Conservation (phyloP, 2,888 invertebrate genomes). For the Cosmia trapezina region DNA sequence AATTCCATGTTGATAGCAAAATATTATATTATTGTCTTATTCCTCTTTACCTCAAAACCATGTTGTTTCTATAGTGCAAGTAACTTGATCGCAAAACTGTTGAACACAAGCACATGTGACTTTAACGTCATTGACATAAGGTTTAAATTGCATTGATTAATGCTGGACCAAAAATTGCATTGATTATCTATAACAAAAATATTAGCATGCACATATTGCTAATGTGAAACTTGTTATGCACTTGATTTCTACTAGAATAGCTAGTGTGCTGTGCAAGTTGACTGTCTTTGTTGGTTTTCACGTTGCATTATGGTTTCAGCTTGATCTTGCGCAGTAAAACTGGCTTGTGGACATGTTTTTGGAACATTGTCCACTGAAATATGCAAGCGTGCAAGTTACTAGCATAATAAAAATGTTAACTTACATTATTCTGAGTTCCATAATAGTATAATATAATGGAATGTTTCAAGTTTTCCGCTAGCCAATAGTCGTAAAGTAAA, state of each 20-base stretch:
- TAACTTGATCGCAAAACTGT: conserved; percentile 6
- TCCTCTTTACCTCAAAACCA: not conserved
- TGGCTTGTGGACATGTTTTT: not conserved
- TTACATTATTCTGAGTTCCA: conserved; percentile 24
- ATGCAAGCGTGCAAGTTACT: conserved; percentile 4
- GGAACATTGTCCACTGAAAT: not conserved
- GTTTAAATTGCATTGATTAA: not conserved
- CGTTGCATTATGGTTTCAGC: not conserved
- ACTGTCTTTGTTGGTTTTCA: not conserved
- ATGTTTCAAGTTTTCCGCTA: conserved; percentile 37
- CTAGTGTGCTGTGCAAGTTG: not conserved
- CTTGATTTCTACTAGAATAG: not conserved
- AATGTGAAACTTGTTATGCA: not conserved
- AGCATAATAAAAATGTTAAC: conserved; percentile 15
- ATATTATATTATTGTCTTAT: conserved; percentile 19
- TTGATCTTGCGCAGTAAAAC: not conserved
- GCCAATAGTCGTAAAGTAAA: not conserved
- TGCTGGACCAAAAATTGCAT: not conserved
- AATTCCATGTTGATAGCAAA: conserved; percentile 22
- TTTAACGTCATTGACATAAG: not conserved
- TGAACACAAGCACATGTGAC: too few species aligned
- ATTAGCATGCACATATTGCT: not conserved
- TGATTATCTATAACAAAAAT: not conserved
- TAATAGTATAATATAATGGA: conserved; percentile 21
- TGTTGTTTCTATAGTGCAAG: conserved; percentile 18